phyloP scores from a whole-genome alignment of 2,113 vertebrate species.

The Myocastor coypus region DNA sequence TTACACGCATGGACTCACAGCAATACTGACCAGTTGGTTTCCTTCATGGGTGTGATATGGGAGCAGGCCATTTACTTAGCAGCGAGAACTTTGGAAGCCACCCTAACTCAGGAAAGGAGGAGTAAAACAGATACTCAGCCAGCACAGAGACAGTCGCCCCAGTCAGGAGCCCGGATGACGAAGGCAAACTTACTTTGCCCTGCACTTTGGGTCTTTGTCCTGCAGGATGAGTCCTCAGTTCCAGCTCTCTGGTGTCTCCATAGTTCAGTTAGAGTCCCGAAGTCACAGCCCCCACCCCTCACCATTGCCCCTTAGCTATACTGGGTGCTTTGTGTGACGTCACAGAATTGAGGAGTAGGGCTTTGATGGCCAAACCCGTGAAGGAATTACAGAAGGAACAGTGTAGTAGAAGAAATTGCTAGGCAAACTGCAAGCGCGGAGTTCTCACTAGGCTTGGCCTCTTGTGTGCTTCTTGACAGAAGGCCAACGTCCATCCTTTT shows the following conservation, averaged over 20 bases:
- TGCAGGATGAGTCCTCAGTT: background rate
- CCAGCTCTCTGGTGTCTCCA: background rate
- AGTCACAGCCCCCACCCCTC: background rate
- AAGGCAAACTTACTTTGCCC: background rate
- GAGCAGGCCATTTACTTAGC: background rate
- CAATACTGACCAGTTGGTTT: background rate
- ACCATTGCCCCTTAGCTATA: background rate
- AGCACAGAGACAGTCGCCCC: background rate
- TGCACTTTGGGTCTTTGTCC: background rate
- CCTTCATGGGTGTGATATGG: background rate
- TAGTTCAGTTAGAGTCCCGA: background rate
- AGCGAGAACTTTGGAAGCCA: background rate
- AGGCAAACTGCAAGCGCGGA: background rate
- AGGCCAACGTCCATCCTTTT: background rate
- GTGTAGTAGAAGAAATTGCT: background rate
- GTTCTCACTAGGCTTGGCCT: background rate
- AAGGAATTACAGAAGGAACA: background rate
- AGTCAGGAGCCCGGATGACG: rapidly evolving
- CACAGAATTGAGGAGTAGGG: background rate
- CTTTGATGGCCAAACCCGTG: background rate
- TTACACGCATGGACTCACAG: background rate
- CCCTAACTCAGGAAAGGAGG: background rate
- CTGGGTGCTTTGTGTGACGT: background rate
- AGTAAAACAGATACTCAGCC: background rate
- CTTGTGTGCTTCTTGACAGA: background rate